Conservation (phyloP, 1,140 invertebrate species). For the Bombus fervidus region DNA sequence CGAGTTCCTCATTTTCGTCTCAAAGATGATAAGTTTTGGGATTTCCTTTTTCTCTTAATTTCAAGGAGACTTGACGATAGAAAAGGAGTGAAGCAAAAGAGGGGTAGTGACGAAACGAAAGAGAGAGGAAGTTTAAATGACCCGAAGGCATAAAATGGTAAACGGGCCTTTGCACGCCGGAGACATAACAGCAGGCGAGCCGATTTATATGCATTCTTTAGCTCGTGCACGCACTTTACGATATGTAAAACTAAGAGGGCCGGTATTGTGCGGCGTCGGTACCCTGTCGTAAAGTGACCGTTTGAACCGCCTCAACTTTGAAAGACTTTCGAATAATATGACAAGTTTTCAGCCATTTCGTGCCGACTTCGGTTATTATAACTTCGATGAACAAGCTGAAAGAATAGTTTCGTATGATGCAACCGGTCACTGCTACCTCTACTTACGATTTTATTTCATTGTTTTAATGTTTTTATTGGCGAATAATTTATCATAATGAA, state of each 20-base stretch:
- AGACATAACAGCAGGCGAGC: conserved; percentile 75
- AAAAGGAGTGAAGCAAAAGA: not conserved
- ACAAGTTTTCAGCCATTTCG: conserved; percentile 54
- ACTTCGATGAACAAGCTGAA: not conserved
- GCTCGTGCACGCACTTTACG: conserved; percentile 71
- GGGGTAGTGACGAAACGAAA: not conserved
- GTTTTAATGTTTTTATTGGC: not conserved
- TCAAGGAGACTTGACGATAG: conserved; percentile 23
- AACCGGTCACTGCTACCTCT: not conserved
- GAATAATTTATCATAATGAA: not conserved
- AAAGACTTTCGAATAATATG: conserved; percentile 71
- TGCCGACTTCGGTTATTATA: not conserved
- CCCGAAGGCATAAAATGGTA: conserved; percentile 71
- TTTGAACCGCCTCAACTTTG: conserved; percentile 67
- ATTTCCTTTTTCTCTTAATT: not conserved
- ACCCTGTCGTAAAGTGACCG: conserved; percentile 69
- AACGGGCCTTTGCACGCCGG: conserved; percentile 65
- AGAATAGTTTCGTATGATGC: not conserved
- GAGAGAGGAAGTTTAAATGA: conserved; percentile 45
- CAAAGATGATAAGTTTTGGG: no score
- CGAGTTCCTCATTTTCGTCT: no score
- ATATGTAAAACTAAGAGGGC: conserved; percentile 74
- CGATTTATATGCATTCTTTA: conserved; percentile 76
- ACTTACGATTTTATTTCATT: no score
- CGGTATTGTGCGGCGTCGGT: conserved; percentile 65